Base-by-base conservation (phyloP, 1,140 invertebrate species). In the Atta colombica region DNA sequence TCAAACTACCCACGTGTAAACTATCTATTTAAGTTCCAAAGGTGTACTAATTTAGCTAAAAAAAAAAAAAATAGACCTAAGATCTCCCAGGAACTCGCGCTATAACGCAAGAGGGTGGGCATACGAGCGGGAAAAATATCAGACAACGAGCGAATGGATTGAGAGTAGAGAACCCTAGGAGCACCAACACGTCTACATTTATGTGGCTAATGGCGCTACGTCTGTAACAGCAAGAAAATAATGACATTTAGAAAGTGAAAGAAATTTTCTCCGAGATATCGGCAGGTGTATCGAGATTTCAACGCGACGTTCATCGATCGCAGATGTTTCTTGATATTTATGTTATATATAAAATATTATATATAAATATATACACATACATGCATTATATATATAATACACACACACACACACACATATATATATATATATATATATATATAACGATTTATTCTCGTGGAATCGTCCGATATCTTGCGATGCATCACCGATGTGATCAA, bases 201-300 rank as follows among this genome's bases (percentile, higher is more conserved):
- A 25, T 6, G 45, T 31, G 49, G 8, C 69, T 72, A 51, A 72
- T 53, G 69, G 25, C 25, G 39, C 58, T 49, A 31, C 35, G 35
- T 45, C 8, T 53, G 5, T 14, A 35, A 74, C 51, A 58, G 25
- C 51, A 58, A 51, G 12, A 21, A 80, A 80, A 78, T 31, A n/a
- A n/a, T 12, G 25, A 78, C 18, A 66, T 53, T 80, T 80, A 18
- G 21, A 77, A 77, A 77, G 74, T 51, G 66, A 53, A 55, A 31
- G 71, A 74, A 74, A 74, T 53, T 74, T 31, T 49, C 58, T 45
- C 39, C 58, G 21, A 28, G 39, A 31, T 51, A 51, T 28, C 75
- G 60, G 8, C 39, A 55, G 72, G 18, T 75, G 28, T n/a, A 77
- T 77, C n/a, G 31, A 25, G 31, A 60, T 60, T 74, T 21, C 16